Evolutionary conservation across 53 echinoderm and acorn worm genomes (phyloP), one percentile per base, ranked within the genome.

Genomic region (Glandiceps talaboti): DNA sequence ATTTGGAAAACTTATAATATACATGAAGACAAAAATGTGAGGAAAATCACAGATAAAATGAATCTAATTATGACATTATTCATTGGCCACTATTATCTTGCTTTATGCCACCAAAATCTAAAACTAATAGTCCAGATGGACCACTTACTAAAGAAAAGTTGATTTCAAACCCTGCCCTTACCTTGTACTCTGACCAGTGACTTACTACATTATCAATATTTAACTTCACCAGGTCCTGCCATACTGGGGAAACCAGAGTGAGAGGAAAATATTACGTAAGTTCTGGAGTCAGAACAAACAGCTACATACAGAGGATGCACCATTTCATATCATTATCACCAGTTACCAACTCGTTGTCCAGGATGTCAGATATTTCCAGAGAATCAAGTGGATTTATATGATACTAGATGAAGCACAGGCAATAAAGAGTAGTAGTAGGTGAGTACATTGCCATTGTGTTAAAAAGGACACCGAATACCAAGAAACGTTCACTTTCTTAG

Each of bases 371-470:
- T 99, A 99, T 82, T 99, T 99, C 86, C 99, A 99, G 85, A 86
- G 93, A 30, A 99, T 99, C 88, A 91, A 89, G 79, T 99, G 99
- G 99, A 93, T 91, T 73, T 99, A 99, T 78, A 99, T 99, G 99
- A 89, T 99, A 74, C 88, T 99, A 45, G 99, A 94, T 75, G 99
- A 94, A 73, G 99, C 93, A 0, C 99, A 94, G 88, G 99, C 99
- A 26, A 89, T 99, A 85, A 99, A 99, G 88, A 93, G 99, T 73
- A 99, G 99, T 79, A 87, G 91, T 20, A 92, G 92, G 92, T 92
- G 72, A 81, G 82, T 27, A n/a, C n/a, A n/a, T n/a, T n/a, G n/a
- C n/a, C n/a, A n/a, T n/a, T n/a, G n/a, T n/a, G n/a, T n/a, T n/a
- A n/a, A n/a, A n/a, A 73, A 10, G 14, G 12, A 30, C 25, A 25